Evolutionary conservation across 1,140 invertebrate species (phyloP), one percentile per base, ranked within the genome.

Genomic region (Procambarus virginalis): DNA sequence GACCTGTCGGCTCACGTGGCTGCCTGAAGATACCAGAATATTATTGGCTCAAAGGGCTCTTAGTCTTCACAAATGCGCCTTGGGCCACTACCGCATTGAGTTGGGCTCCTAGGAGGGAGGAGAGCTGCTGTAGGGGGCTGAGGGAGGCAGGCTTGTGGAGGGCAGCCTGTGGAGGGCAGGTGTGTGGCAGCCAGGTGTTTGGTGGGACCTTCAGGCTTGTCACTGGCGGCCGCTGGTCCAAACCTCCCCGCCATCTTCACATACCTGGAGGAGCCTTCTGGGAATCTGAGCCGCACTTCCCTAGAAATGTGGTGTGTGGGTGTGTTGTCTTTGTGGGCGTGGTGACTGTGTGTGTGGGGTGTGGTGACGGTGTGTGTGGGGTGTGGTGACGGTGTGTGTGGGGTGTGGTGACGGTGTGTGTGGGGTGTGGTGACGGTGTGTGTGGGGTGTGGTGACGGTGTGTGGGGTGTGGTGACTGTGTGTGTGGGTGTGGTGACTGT

Each of bases 161-260:
- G 55, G 55, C 55, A 6, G 12, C 6, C 4, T 58, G 70, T 34
- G 2, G 20, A 45, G 34, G 55, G 55, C 55, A 6, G 12, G 55
- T 58, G 55, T 58, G 34, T 34, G 34, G 34, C 34, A 34, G 34
- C 34, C 34, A 34, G 34, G 55, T 48, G 49, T 34, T 22, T 46
- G 80, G 55, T n/a, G 58, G 46, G 80, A 83, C 55, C 82, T 70
- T 84, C 64, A 84, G 46, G 64, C 82, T 84, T 84, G 82, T 84
- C 82, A 84, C 73, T 73, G 20, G 60, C 22, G 82, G 82, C 82
- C 82, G 45, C 68, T 55, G 55, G 45, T 84, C 81, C 64, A 73
- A 60, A 2, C 81, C 81, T 70, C 81, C 81, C 81, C 34, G 79
- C 79, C 51, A 81, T 84, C 81, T 48, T 84, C 64, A 20, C 45